phyloP scores from a whole-genome alignment of 2,888 invertebrate species.

The Pristionchus arcanus region DNA sequence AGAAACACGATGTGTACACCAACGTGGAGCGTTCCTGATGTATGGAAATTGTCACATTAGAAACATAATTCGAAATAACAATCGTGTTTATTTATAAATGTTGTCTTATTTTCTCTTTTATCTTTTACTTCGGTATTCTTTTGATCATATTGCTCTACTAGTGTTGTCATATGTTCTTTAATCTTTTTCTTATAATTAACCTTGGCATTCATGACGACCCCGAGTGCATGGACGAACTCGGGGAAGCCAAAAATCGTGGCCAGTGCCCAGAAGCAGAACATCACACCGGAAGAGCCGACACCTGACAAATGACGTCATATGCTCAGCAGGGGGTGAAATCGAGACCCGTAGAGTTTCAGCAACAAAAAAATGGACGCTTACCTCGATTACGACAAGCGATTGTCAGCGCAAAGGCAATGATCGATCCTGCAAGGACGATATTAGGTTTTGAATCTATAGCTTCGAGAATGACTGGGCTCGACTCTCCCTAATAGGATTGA shows the following conservation, averaged over 20 bases:
- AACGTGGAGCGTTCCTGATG: background rate
- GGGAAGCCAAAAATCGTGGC: conserved; percentile 62
- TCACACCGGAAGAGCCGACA: conserved; percentile 76
- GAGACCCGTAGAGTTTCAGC: background rate
- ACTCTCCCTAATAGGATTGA: no score
- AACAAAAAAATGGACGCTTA: background rate
- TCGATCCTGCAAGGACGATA: conserved; percentile 59
- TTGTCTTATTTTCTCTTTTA: no score
- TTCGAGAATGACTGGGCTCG: no score
- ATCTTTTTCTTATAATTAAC: background rate
- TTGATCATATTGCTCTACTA: no score
- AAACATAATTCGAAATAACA: no score
- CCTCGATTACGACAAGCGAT: conserved; percentile 74
- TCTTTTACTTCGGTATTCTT: no score
- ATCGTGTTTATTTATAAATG: no score
- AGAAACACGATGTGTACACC: conserved; percentile 57
- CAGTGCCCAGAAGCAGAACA: conserved; percentile 75
- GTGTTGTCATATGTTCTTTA: no score
- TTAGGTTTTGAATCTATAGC: no score
- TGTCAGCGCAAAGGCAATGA: conserved; percentile 69
- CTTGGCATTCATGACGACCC: background rate
- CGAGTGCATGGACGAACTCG: conserved; percentile 56
- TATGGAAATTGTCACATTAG: no score
- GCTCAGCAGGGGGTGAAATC: conserved; percentile 13
- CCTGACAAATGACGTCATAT: conserved; percentile 54